A percentile compares a stretch with the other conserved stretches of the same genome.
These are phyloP conservation scores for Amiota mariae DNA, from an alignment of 2,888 invertebrate genomes.

Conservation along the genomic window DNA sequence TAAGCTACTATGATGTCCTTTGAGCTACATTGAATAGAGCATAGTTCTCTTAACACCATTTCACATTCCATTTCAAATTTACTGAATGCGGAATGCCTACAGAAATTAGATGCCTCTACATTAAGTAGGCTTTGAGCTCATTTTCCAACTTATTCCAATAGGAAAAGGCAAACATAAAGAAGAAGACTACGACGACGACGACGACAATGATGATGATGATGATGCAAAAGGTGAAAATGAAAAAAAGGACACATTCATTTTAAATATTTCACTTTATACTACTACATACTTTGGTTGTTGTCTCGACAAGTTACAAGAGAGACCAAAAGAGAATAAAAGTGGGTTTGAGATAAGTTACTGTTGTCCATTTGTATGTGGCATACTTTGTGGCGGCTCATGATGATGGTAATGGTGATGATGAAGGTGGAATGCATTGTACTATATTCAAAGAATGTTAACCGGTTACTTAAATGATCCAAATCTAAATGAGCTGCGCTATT, in stretches of 20 bases:
- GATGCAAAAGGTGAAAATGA: background rate
- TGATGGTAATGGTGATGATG: too few relatives aligned
- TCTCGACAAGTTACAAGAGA: background rate
- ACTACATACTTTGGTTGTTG: constrained; percentile 3
- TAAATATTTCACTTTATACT: constrained; percentile 3
- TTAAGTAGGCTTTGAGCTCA: constrained; percentile 1
- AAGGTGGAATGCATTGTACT: background rate
- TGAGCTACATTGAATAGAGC: background rate
- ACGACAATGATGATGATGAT: background rate
- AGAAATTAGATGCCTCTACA: constrained; percentile 16
- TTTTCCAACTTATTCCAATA: background rate
- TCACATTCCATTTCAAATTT: background rate
- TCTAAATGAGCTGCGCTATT: constrained; percentile 15
- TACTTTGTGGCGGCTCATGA: constrained; percentile 10
- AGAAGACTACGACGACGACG: background rate
- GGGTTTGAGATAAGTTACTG: constrained; percentile 17
- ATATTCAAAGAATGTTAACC: constrained; percentile 15
- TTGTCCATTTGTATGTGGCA: constrained; percentile 14
- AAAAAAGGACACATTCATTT: constrained; percentile 9
- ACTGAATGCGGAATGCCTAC: background rate
- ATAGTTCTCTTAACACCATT: constrained; percentile 4
- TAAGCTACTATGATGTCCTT: constrained; percentile 5
- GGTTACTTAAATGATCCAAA: constrained; percentile 3
- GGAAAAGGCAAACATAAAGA: background rate
- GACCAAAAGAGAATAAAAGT: background rate